These are phyloP conservation scores for Dendrocopos noguchii DNA, from an alignment of 2,113 vertebrate species.

Conservation along the genomic window DNA sequence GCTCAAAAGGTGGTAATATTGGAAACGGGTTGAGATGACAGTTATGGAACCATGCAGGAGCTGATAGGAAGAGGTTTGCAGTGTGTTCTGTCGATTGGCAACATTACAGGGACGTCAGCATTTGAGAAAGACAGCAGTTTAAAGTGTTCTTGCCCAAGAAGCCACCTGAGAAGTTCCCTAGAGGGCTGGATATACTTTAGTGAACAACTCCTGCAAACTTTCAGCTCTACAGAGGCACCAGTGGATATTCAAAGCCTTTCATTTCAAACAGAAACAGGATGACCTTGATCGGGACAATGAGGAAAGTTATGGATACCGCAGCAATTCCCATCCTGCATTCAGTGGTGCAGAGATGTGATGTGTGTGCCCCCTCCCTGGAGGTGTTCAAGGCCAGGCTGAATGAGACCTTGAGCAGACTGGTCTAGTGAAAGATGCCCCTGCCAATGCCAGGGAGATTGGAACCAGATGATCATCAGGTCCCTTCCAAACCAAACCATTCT, in stretches of 20 bases:
- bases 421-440: too few relatives aligned
- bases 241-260: background rate
- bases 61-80: background rate
- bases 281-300: background rate
- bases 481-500: too few relatives aligned
- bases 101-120: background rate
- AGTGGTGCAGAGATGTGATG: background rate
- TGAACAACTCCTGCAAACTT: background rate
- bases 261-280: background rate
- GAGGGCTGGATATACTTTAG: background rate
- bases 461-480: too few relatives aligned
- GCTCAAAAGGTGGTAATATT: background rate
- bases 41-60: background rate
- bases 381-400: too few relatives aligned
- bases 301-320: background rate
- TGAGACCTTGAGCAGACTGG: too few relatives aligned
- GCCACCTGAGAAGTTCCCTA: background rate
- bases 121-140: background rate
- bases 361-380: too few relatives aligned
- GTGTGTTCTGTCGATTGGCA: background rate
- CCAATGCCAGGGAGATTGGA: too few relatives aligned
- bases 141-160: background rate
- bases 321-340: background rate
- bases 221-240: background rate
- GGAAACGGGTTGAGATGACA: background rate